Percentiles rank a stretch among this genome's conserved stretches.
Conservation (phyloP, 2,888 invertebrate genomes). For the Heteromyza rotundicornis region DNA sequence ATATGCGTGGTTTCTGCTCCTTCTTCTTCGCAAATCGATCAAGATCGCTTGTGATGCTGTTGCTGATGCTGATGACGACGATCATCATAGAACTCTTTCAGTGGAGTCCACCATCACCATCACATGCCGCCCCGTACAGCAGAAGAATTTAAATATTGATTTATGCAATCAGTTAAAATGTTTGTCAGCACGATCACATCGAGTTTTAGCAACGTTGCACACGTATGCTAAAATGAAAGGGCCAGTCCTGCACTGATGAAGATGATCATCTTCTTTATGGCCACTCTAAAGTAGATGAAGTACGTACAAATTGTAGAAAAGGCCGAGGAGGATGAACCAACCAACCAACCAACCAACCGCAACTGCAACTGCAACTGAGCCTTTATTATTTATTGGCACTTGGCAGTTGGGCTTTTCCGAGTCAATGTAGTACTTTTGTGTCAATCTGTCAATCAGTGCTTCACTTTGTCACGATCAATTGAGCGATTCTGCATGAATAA, state of each 20-base stretch:
- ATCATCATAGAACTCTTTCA: conserved; percentile 4
- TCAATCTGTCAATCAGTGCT: conserved; percentile 4
- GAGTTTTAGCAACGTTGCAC: no score
- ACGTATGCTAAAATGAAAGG: no score
- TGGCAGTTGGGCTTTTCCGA: background rate
- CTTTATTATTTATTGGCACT: background rate
- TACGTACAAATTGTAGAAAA: no score
- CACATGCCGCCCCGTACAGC: background rate
- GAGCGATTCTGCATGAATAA: conserved; percentile 1
- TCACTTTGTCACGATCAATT: conserved; percentile 4
- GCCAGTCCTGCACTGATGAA: no score
- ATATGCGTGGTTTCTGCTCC: background rate
- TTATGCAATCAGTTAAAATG: background rate
- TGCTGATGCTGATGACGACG: no score
- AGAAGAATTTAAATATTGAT: background rate
- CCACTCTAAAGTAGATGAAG: no score
- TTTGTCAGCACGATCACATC: background rate
- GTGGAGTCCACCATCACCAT: background rate
- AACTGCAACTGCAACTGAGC: no score
- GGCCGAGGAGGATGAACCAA: no score
- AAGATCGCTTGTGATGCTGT: background rate
- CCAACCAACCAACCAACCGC: no score
- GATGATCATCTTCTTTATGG: background rate
- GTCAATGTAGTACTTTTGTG: background rate
- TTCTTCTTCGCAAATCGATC: conserved; percentile 9